Percentiles rank a stretch among this genome's conserved stretches.
These are phyloP conservation scores for Paralvinella palmiformis DNA, from an alignment of 1,140 invertebrate species.

Conservation along the genomic window DNA sequence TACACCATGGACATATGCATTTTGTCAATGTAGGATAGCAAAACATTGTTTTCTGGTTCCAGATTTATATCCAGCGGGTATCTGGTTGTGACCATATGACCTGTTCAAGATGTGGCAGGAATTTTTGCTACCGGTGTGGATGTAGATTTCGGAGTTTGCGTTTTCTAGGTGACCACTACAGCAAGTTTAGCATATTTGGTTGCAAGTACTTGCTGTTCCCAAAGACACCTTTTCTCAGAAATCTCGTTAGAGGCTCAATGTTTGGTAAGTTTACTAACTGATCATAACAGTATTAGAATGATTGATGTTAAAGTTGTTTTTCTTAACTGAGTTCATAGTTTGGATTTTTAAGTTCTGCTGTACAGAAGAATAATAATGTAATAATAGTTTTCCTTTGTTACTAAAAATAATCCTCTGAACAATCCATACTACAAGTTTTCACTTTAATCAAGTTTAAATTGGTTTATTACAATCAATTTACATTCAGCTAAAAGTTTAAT, in stretches of 20 bases:
- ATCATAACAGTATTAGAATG: no score
- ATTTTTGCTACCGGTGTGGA: constrained; percentile 53
- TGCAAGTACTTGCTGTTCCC: constrained; percentile 49
- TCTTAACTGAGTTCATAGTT: no score
- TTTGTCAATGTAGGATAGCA: not conserved
- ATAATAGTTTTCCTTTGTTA: no score
- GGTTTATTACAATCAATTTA: no score
- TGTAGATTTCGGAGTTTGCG: constrained; percentile 41
- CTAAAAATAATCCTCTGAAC: no score
- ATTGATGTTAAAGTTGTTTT: no score
- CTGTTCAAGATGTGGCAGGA: constrained; percentile 47
- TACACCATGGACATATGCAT: not conserved
- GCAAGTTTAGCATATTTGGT: constrained; percentile 48
- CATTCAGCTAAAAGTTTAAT: no score
- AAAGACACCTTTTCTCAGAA: constrained; percentile 43
- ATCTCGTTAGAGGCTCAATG: constrained; percentile 46
- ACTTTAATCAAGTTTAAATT: no score
- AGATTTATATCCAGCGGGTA: constrained; percentile 50
- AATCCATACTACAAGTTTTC: no score
- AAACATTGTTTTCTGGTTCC: constrained; percentile 15
- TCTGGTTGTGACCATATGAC: constrained; percentile 53
- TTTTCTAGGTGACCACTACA: constrained; percentile 51
- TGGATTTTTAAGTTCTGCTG: no score
- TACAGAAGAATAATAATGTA: no score
- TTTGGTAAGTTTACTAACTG: no score